Conservation (phyloP, 2,797 vertebrate genomes). For the Sandelia bainsii region DNA sequence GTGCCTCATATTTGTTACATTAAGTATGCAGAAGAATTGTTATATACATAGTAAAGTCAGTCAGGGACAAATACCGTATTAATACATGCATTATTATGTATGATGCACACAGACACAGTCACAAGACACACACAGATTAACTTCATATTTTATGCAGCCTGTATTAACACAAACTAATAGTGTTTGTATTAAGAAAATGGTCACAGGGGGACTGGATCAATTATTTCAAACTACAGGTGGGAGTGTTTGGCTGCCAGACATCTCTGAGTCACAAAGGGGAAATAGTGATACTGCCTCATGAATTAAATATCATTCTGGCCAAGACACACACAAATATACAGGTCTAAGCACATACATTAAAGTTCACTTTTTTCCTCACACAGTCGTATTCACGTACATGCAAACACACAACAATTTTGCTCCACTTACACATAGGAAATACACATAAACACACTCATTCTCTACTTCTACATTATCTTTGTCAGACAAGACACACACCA, state of each 20-base stretch:
- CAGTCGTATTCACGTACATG: background rate
- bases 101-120: background rate
- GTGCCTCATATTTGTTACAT: background rate
- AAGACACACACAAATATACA: slow-evolving; percentile 16
- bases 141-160: background rate
- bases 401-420: background rate
- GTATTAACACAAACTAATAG: slow-evolving; percentile 22
- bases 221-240: slow-evolving; percentile 75
- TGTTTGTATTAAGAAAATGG: slow-evolving; percentile 60
- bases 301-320: slow-evolving; percentile 70
- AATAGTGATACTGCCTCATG: slow-evolving; percentile 69
- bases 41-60: background rate
- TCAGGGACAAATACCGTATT: background rate
- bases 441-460: slow-evolving; percentile 1
- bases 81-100: background rate
- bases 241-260: slow-evolving; percentile 73
- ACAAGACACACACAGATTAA: background rate
- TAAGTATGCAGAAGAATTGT: background rate
- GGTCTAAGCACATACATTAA: slow-evolving; percentile 19
- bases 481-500: slow-evolving; percentile 17
- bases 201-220: slow-evolving; percentile 65
- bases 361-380: background rate
- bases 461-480: slow-evolving; percentile 20
- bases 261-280: slow-evolving; percentile 64
- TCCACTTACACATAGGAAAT: background rate